Evolutionary conservation across 1,140 invertebrate species (phyloP), one percentile per base, ranked within the genome.

Genomic region (Mamestra configurata): DNA sequence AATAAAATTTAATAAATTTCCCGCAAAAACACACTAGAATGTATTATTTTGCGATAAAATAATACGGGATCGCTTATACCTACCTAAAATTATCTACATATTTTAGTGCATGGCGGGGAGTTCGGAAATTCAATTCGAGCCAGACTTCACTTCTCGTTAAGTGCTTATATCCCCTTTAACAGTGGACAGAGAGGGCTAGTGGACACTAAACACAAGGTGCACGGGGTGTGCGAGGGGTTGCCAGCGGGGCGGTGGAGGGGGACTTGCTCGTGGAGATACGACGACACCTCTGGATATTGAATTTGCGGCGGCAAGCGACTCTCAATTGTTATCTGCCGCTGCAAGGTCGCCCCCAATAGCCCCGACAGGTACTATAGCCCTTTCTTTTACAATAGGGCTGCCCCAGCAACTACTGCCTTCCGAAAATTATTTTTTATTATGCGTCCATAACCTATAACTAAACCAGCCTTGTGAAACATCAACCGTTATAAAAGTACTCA

Each of bases 311-410:
- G 87, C 68, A 79, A 76, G 87, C 88, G 88, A 87, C 77, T 89
- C 92, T 89, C 90, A 92, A 92, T 94, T 94, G 92, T 94, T 93
- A 93, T 94, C 91, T 89, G 88, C 70, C 88, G 86, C 86, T 90
- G 92, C 92, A 94, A 94, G 92, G 92, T 92, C 92, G 89, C 78
- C 84, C 77, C 81, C 82, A 85, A 85, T 82, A 77, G 79, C 84
- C 73, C 80, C 70, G 82, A 24, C 92, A 92, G 90, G 91, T 94
- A 92, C 89, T 88, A 88, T 84, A 85, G 86, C 90, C 91, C 92
- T 92, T 93, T 93, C 91, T 90, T 92, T 89, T 84, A 82, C 43
- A 66, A 6, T 87, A 93, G 90, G 91, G 91, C 73, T 92, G 87
- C 11, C 64, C 80, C 55, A 7, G 1, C 18, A 11, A 37, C 55